Conservation (phyloP, 2,888 invertebrate genomes). For the Drosophila helvetica region DNA sequence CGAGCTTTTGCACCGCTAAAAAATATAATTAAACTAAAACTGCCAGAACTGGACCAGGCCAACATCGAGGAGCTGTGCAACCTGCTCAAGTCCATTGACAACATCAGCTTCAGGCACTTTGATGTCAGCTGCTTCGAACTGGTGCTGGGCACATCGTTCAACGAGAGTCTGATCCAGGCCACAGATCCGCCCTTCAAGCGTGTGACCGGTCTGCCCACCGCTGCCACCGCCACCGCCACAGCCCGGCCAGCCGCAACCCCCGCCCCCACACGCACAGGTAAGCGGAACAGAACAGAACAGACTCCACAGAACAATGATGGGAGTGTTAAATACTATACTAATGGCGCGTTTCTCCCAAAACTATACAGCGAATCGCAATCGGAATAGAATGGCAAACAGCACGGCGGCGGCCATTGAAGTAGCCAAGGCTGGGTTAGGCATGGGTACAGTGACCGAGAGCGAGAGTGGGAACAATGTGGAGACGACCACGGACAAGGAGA, state of each 20-base stretch:
- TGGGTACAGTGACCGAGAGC: slow-evolving; percentile 46
- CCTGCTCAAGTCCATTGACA: slow-evolving; percentile 81
- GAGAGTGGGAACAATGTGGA: slow-evolving; percentile 20
- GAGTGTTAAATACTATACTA: background rate
- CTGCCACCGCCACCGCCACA: slow-evolving; percentile 51
- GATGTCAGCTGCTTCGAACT: slow-evolving; percentile 83
- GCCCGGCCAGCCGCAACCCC: slow-evolving; percentile 41
- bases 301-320: background rate
- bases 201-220: slow-evolving; percentile 39
- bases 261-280: slow-evolving; percentile 59
- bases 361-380: slow-evolving; percentile 56
- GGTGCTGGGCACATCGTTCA: slow-evolving; percentile 82
- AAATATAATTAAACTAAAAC: slow-evolving; percentile 81
- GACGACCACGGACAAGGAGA: slow-evolving; percentile 55
- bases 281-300: slow-evolving; percentile 18
- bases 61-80: slow-evolving; percentile 81
- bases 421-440: slow-evolving; percentile 53
- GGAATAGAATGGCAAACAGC: slow-evolving; percentile 56
- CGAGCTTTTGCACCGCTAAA: slow-evolving; percentile 82
- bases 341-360: slow-evolving; percentile 1
- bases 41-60: slow-evolving; percentile 80
- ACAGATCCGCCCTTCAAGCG: slow-evolving; percentile 75
- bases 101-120: slow-evolving; percentile 81
- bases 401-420: slow-evolving; percentile 42
- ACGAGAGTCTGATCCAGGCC: slow-evolving; percentile 80